Percentiles rank a stretch among this genome's conserved stretches.
phyloP scores from a whole-genome alignment of 2,113 vertebrate genomes.

The Pedionomus torquatus region DNA sequence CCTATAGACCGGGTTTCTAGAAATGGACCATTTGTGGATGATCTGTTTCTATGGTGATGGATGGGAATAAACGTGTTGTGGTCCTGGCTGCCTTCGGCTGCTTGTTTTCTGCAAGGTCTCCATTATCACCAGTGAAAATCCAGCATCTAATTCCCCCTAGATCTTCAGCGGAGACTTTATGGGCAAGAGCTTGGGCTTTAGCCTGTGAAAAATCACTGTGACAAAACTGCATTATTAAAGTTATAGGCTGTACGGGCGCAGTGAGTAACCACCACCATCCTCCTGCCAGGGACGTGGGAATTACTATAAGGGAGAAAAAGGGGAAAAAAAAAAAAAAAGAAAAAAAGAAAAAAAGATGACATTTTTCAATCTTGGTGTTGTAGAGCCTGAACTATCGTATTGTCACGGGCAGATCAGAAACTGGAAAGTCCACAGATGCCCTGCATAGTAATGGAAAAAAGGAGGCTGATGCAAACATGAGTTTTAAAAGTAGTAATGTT shows the following conservation, averaged over 20 bases:
- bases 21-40: background rate
- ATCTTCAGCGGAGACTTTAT: background rate
- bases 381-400: background rate
- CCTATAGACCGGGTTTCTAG: background rate
- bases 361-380: background rate
- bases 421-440: background rate
- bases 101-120: slow-evolving; percentile 10
- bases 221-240: background rate
- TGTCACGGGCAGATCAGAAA: background rate
- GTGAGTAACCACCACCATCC: background rate
- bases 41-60: slow-evolving; percentile 62
- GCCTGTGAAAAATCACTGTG: background rate
- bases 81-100: background rate
- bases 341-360: background rate
- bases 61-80: background rate
- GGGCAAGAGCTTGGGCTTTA: background rate
- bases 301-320: background rate
- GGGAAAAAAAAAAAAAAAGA: background rate
- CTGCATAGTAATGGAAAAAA: background rate
- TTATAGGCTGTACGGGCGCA: background rate
- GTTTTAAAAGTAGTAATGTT: background rate
- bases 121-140: background rate
- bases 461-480: background rate
- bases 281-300: background rate
- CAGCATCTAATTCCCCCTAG: background rate